Evolutionary conservation across 2,888 invertebrate genomes (phyloP).

Genomic region (Agrypnus murinus): DNA sequence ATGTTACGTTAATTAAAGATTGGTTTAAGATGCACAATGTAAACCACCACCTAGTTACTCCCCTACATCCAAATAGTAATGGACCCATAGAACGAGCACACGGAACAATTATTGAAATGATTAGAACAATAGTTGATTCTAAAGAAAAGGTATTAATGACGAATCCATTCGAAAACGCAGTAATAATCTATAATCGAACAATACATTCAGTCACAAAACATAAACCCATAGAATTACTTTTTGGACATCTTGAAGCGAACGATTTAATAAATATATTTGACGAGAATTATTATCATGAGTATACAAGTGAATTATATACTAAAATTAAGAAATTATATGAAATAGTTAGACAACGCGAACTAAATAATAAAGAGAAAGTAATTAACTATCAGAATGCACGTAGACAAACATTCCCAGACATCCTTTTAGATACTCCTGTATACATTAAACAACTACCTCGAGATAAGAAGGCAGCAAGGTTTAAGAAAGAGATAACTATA

Average conservation of each 20-base stretch:
- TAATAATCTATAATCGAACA: no score
- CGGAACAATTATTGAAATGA: slow-evolving; percentile 10
- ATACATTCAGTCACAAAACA: slow-evolving; percentile 19
- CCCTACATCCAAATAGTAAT: slow-evolving; percentile 24
- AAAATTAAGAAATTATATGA: slow-evolving; percentile 23
- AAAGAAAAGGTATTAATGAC: slow-evolving; percentile 8
- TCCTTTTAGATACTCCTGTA: not conserved
- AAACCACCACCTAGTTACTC: slow-evolving; percentile 14
- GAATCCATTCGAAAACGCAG: slow-evolving; percentile 9
- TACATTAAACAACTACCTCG: no score
- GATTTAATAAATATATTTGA: slow-evolving; percentile 6
- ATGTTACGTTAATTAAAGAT: slow-evolving; percentile 2
- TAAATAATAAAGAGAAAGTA: not conserved
- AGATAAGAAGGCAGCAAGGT: no score
- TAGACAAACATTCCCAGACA: not conserved
- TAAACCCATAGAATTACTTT: slow-evolving; percentile 24
- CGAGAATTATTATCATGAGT: no score
- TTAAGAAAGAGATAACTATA: no score
- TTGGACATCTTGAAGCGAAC: slow-evolving; percentile 15
- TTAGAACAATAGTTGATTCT: not conserved
- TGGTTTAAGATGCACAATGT: no score
- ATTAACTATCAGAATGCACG: no score
- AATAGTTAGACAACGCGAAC: not conserved
- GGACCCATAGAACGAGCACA: slow-evolving; percentile 16
- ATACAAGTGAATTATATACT: slow-evolving; percentile 4